These are phyloP conservation scores for Agonopterix heracliana DNA, from an alignment of 2,888 invertebrate species.

Conservation along the genomic window DNA sequence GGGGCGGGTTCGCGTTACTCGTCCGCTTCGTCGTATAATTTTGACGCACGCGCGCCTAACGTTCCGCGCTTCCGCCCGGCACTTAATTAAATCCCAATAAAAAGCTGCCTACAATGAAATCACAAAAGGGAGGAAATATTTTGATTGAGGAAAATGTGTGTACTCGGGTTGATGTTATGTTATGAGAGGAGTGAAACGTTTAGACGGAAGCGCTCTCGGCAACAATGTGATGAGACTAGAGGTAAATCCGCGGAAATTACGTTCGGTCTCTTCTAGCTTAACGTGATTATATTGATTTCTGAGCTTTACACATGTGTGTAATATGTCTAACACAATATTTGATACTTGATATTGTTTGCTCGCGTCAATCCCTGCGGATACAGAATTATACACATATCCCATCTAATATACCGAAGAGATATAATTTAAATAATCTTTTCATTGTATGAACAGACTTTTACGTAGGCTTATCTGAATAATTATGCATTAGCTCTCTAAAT, in stretches of 20 bases:
- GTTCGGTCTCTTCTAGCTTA: conserved; percentile 32
- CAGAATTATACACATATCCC: too few species aligned
- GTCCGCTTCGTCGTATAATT: conserved; percentile 35
- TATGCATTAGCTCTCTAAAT: conserved; percentile 43
- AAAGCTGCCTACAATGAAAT: conserved; percentile 26
- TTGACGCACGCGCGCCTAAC: conserved; percentile 44
- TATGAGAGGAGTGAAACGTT: conserved; percentile 15
- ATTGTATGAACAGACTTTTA: conserved; percentile 20
- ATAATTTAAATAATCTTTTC: conserved; percentile 14
- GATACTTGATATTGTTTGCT: conserved; percentile 35
- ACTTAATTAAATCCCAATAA: conserved; percentile 68
- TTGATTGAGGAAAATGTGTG: neutral
- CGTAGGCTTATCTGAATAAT: conserved; percentile 37
- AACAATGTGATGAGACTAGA: conserved; percentile 26
- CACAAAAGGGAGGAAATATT: conserved; percentile 24
- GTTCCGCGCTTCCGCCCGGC: conserved; percentile 36
- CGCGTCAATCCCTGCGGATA: conserved; percentile 11
- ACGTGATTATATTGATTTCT: conserved; percentile 50
- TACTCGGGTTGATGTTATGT: conserved; percentile 12
- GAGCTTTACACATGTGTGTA: conserved; percentile 32
- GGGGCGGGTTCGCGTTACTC: conserved; percentile 24
- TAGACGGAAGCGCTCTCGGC: conserved; percentile 30
- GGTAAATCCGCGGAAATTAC: conserved; percentile 41
- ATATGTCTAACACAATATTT: conserved; percentile 42
- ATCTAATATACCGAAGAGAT: conserved; percentile 5